A percentile compares a stretch with the other conserved stretches of the same genome.
These are phyloP conservation scores for Periphyllus acericola DNA, from an alignment of 2,888 invertebrate genomes.

Conservation along the genomic window DNA sequence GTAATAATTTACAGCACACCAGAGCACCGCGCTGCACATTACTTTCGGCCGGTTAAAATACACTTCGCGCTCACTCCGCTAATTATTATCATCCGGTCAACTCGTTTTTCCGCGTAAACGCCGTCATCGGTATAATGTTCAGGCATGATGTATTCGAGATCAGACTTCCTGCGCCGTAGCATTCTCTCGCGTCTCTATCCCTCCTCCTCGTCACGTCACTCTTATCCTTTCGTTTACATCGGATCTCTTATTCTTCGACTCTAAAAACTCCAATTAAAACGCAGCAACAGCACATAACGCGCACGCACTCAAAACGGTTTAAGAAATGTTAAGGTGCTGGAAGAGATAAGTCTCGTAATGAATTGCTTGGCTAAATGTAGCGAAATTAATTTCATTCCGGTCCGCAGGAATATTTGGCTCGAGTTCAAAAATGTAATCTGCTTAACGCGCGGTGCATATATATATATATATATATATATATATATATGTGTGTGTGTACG, in stretches of 20 bases:
- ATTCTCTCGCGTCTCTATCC: too few relatives aligned
- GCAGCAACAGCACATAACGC: not conserved
- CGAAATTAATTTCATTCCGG: conserved; percentile 48
- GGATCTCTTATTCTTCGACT: not conserved
- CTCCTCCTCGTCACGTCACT: not conserved
- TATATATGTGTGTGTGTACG: too few relatives aligned
- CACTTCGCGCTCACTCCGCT: not conserved
- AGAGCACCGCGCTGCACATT: too few relatives aligned
- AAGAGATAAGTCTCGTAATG: conserved; percentile 45
- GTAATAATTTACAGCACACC: too few relatives aligned
- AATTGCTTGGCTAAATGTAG: conserved; percentile 33
- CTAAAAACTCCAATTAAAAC: not conserved
- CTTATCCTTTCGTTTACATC: not conserved
- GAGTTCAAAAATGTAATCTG: conserved; percentile 38
- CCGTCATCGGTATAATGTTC: not conserved
- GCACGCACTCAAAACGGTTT: conserved; percentile 8
- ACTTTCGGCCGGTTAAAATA: too few relatives aligned
- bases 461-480: too few relatives aligned
- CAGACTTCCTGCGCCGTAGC: too few relatives aligned
- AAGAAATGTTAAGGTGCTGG: conserved; percentile 35
- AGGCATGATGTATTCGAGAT: not conserved
- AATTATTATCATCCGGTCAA: not conserved
- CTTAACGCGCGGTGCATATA: not conserved
- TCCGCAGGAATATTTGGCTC: conserved; percentile 16
- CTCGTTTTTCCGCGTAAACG: not conserved